Evolutionary conservation across 2,797 vertebrate species (phyloP).

Genomic region (Clamator glandarius): DNA sequence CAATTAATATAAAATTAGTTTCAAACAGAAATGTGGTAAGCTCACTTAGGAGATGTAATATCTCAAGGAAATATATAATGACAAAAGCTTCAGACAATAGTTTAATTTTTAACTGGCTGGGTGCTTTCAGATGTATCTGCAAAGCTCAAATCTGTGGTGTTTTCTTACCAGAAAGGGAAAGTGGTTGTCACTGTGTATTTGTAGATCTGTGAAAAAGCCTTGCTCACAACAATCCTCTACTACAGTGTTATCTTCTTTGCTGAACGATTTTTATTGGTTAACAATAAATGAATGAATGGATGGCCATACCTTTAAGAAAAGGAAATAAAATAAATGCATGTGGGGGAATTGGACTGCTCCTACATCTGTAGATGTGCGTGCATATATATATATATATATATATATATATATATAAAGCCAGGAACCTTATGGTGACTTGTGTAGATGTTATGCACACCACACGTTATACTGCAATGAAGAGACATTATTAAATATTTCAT

Average conservation of each 20-base stretch:
- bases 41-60: not conserved
- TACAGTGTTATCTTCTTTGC: fast-evolving
- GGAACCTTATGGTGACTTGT: not conserved
- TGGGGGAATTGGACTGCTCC: not conserved
- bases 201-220: not conserved
- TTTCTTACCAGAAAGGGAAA: not conserved
- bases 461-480: not conserved
- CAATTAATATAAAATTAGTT: constrained; percentile 12
- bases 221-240: not conserved
- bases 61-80: not conserved
- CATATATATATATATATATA: too few species aligned
- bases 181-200: not conserved
- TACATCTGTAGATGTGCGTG: not conserved
- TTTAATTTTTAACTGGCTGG: not conserved
- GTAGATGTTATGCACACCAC: not conserved
- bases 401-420: not conserved
- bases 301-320: not conserved
- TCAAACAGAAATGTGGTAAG: not conserved
- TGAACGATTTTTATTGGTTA: not conserved
- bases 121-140: not conserved
- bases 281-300: not conserved
- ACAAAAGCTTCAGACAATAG: not conserved
- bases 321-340: not conserved
- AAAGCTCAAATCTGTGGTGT: not conserved
- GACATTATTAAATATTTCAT: not conserved